These are phyloP conservation scores for Corynorhinus townsendii DNA, from an alignment of 2,113 vertebrate species.

Conservation along the genomic window DNA sequence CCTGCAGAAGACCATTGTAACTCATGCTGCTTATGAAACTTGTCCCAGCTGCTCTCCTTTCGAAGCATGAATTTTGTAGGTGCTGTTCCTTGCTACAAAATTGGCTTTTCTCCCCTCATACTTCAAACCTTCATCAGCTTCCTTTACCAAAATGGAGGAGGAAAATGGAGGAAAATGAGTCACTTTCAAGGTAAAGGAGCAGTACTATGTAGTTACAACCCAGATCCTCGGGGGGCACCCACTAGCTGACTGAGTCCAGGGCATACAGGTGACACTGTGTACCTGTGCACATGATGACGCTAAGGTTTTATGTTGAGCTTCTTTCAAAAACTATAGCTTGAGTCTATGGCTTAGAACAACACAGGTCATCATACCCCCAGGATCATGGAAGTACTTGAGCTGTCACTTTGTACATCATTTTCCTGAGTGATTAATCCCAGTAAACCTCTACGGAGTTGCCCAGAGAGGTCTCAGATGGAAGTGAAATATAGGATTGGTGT, in stretches of 20 bases:
- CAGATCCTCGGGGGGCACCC: neutral
- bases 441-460: neutral
- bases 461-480: neutral
- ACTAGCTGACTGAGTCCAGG: neutral
- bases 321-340: neutral
- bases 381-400: neutral
- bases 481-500: neutral
- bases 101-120: neutral
- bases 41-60: neutral
- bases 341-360: neutral
- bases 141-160: neutral
- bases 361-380: neutral
- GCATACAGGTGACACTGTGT: neutral
- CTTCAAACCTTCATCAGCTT: slow-evolving; percentile 35
- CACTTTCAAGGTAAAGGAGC: neutral
- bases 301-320: neutral
- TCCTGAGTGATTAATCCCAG: slow-evolving; percentile 14
- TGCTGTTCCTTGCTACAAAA: neutral
- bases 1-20: neutral
- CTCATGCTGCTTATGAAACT: neutral
- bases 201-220: neutral
- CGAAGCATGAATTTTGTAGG: neutral
- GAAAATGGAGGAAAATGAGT: slow-evolving; percentile 23
- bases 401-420: neutral
- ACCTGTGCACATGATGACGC: neutral